A percentile compares a stretch with the other conserved stretches of the same genome.
phyloP scores from a whole-genome alignment of 2,888 invertebrate genomes.

The Parapristionchus giblindavisi region DNA sequence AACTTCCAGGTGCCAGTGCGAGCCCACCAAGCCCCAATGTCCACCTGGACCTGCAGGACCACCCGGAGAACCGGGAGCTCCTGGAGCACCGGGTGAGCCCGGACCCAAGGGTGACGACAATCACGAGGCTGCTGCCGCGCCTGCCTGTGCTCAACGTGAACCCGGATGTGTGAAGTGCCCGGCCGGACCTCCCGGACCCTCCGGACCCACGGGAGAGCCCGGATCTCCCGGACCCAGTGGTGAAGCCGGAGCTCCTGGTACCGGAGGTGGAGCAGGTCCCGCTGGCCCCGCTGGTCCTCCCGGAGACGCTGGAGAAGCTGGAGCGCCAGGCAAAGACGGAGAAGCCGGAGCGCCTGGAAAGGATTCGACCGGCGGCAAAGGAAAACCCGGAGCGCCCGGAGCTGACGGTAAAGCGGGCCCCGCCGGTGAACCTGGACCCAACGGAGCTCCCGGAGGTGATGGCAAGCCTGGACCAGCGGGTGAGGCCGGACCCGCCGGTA shows the following conservation, averaged over 20 bases:
- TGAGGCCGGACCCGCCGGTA: conserved; percentile 25
- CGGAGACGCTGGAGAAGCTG: conserved; percentile 46
- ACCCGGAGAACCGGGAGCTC: conserved; percentile 48
- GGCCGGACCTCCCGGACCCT: conserved; percentile 53
- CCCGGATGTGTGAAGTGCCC: conserved; percentile 63
- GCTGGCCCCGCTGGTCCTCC: conserved; percentile 52
- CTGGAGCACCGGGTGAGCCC: conserved; percentile 50
- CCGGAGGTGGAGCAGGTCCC: conserved; percentile 51
- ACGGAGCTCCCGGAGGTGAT: conserved; percentile 11
- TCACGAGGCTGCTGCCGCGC: conserved; percentile 50
- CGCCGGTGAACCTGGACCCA: conserved; percentile 48
- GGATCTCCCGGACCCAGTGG: conserved; percentile 60
- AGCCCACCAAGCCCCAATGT: conserved; percentile 59
- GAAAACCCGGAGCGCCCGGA: conserved; percentile 51
- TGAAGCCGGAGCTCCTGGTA: conserved; percentile 57
- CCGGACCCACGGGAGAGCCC: conserved; percentile 53
- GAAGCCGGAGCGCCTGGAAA: conserved; percentile 56
- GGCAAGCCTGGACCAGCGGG: conserved; percentile 29
- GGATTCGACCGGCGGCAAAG: conserved; percentile 50
- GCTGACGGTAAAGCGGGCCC: conserved; percentile 51
- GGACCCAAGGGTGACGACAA: conserved; percentile 30
- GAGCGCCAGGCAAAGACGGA: conserved; percentile 59
- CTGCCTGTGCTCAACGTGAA: conserved; percentile 53
- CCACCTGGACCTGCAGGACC: conserved; percentile 58
- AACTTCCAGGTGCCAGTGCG: conserved; percentile 39